Base-by-base conservation (phyloP, 2,888 invertebrate genomes). In the Melinopterus prodromus region DNA sequence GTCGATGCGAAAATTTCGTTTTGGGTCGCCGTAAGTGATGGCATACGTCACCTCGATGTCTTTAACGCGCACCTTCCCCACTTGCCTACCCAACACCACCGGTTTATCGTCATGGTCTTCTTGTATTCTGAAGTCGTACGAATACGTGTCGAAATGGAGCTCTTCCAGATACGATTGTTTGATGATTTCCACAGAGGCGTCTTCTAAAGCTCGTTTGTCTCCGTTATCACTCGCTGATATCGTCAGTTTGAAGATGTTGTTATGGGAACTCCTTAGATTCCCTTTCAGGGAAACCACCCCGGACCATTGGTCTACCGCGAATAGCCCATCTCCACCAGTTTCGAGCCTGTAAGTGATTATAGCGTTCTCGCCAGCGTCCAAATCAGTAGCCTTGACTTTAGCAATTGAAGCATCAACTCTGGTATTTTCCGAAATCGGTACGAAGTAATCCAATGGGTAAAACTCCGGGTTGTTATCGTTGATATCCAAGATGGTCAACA, bases 401-500 rank as follows among this genome's bases (percentile, higher is more conserved):
- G 96, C 89, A 83, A 98, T 89, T 72, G 92, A 91, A 36, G 93
- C 91, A 16, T 95, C 94, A 16, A 92, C 88, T 79, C 92, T 89
- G 69, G 93, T 89, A 86, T 95, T 93, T 85, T 95, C 95, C 69
- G 93, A 91, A 71, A 98, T 91, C 71, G 94, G 92, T 84, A 95
- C 92, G 87, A 97, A 95, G 89, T 98, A 98, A 86, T 94, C 92
- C 87, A 93, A 92, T 0, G 98, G 98, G 90, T 98, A 98, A 90
- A 99, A 98, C 86, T 94, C 92, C 0, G 98, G 98, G 85, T 93
- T 93, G 88, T 98, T 98, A 89, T 99, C 98, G 89, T 99, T 98
- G 14, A 97, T 93, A 89, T 98, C 98, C 81, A 94, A 90, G 16
- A 99, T 92, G 83, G 91, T 93, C 6, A 99, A 89, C 86, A 93